Base-by-base conservation (phyloP, 2,113 vertebrate species). In the Pseudopodoces humilis region DNA sequence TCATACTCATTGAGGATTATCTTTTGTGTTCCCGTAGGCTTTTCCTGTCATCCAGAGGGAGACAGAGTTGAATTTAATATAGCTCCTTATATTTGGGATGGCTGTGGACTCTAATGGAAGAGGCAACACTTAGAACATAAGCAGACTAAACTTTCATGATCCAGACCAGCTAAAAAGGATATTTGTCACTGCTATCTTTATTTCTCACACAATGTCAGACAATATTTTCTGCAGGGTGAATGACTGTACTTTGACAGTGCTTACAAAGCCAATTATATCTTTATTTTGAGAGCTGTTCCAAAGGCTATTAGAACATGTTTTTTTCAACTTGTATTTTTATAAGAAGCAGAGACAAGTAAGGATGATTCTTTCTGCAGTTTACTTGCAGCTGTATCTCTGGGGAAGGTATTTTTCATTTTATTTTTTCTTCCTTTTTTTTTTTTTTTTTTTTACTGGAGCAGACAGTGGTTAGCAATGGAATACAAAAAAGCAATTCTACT, bases 1-100 rank as follows among this genome's bases (percentile, higher is more conserved):
- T 91, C 41, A 62, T 93, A 96, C 78, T 96, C 97, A 95, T 96
- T 85, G 71, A 94, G 96, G 94, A 97, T 97, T 96, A 97, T 97
- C 96, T 97, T 95, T 56, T 92, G 84, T 93, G 93, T 28, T 95
- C 94, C 97, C 95, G 92, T 56, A 88, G 97, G 97, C 90, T 86
- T 95, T 97, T 96, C 69, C 88, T 92, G 85, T 71, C 14, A 58
- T 95, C 92, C 70, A 52, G 43, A 79, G 81, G 94, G 91, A 94
- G 55, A 28, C 37, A 69, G 49, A 75, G 37, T 77, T 77, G 84
- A 94, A 83, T 88, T 87, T 44, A 56, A 63, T 83, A 86, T 55
- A 74, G 7, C 64, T 95, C 91, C 71, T 96, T 96, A 90, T 76
- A 78, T 84, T 92, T 94, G 64, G 72, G 39, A 33, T 88, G 71